Base-by-base conservation (phyloP, 2,888 invertebrate genomes). In the Lasioglossum morio region DNA sequence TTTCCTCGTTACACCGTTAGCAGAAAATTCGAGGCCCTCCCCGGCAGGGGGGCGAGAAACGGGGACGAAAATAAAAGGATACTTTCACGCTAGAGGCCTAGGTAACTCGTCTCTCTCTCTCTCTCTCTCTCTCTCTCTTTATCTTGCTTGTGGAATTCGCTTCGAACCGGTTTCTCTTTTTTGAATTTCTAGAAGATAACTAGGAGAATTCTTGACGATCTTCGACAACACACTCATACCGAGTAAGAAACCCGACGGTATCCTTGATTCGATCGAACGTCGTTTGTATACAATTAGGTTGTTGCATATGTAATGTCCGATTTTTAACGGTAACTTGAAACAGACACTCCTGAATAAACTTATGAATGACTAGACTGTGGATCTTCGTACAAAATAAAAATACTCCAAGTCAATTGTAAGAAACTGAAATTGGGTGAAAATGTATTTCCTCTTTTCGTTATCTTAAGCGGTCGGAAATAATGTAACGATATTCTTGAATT, bases 1-100 rank as follows among this genome's bases (percentile, higher is more conserved):
- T 87, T 85, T 79, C 80, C 85, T 82, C 72, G 69, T 80, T 82
- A 79, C 72, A 48, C 57, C 53, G 43, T 12, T 34, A 72, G 23
- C 69, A 86, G 73, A 81, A 83, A 83, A 77, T 81, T 80, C 57
- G 72, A 53, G 16, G 70, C 34, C 66, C 74, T 70, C 46, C 69
- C 66, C 30, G 57, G 48, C 34, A 43, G 53, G 30, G 66, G 30
- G 8, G 66, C 19, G 34, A 34, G 19, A 8, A 66, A 66, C 16
- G 34, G 19, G 66, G 19, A 66, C 66, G 66, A 34, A 66, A 66
- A 66, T 66, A 66, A 74, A 74, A 66, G 48, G 43, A 78, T 34
- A 75, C 69, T 40, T 77, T 84, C 57, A 60, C 69, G 43, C 12
- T 30, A 27, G 12, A 27, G 7, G 43, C 72, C 43, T 70, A 77